Percentiles rank a stretch among this genome's conserved stretches.
Conservation (phyloP, 2,888 invertebrate genomes). For the Kryphioiulus occultus region DNA sequence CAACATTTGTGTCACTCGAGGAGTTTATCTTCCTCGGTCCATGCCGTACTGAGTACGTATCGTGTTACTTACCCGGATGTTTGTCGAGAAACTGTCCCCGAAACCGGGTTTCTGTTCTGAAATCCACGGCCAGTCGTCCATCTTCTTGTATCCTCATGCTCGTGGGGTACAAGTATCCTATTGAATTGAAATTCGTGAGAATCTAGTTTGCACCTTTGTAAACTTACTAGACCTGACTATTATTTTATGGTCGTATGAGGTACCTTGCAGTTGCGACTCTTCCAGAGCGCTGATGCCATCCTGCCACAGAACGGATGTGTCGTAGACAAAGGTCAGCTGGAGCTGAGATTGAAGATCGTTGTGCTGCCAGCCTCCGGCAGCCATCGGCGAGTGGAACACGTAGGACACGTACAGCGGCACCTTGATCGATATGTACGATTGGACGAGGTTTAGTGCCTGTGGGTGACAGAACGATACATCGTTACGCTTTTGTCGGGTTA, state of each 20-base stretch:
- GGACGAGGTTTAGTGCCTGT: conserved; percentile 60
- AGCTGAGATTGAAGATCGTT: conserved; percentile 60
- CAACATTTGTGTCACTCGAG: too few relatives aligned
- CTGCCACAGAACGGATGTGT: conserved; percentile 62
- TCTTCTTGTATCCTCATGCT: conserved; percentile 61
- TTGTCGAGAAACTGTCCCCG: conserved; percentile 60
- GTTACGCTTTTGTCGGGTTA: too few relatives aligned
- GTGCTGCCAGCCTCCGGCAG: conserved; percentile 60
- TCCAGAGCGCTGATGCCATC: conserved; percentile 60
- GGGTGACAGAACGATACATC: conserved; percentile 42
- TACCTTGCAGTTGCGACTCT: conserved; percentile 58
- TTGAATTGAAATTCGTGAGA: not conserved
- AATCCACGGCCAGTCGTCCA: conserved; percentile 60
- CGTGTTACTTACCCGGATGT: conserved; percentile 57
- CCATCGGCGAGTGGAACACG: conserved; percentile 60
- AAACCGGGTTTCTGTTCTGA: conserved; percentile 61
- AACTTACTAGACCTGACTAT: too few relatives aligned
- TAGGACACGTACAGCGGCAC: conserved; percentile 63
- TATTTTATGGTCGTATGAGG: too few relatives aligned
- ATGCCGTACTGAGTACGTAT: too few relatives aligned
- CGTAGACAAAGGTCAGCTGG: conserved; percentile 61
- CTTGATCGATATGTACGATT: conserved; percentile 60
- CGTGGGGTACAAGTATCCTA: conserved; percentile 61
- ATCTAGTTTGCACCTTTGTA: too few relatives aligned
- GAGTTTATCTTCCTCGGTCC: too few relatives aligned